Evolutionary conservation across 2,113 vertebrate genomes (phyloP), one percentile per base, ranked within the genome.

Genomic region (Tympanuchus pallidicinctus): DNA sequence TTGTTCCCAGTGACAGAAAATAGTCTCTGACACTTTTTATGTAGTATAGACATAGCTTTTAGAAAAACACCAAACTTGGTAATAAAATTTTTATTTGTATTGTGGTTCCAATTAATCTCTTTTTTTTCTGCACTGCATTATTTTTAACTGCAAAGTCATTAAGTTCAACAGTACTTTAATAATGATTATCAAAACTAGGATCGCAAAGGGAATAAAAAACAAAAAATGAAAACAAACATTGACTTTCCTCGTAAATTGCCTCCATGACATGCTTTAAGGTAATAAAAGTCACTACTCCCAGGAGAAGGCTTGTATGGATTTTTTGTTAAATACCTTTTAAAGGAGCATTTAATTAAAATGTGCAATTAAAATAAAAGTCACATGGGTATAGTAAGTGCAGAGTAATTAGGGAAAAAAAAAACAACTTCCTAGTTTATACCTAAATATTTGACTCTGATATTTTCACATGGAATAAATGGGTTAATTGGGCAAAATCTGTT

Each of bases 251-350:
- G 88, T 83, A 86, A 95, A 95, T 90, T 95, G 4, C 42, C 78
- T 83, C 42, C 71, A 74, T 43, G 72, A 89, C 57, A 86, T 32
- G n/a, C 83, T 93, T 93, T 77, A 89, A 78, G n/a, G 89, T 89
- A 95, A 92, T 91, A 95, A 93, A 96, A 96, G 22, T 88, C 63
- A 92, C 59, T 79, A 86, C 92, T 92, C 94, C 76, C 95, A 64
- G 64, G 69, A 82, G 73, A 9, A 89, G 30, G 5, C 27, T 74
- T 40, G n/a, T 43, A 88, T 87, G 43, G 75, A 59, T 82, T 79
- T 79, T 57, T 71, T 60, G 47, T 92, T 81, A 89, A 88, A 81
- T 77, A 88, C 50, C 17, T 93, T 80, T 40, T 71, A 88, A 89
- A 92, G 24, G 61, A 69, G 48, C 3, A 40, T 79, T 90, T 94